These are phyloP conservation scores for Sorex araneus DNA, from an alignment of 2,113 vertebrate genomes.

Conservation along the genomic window DNA sequence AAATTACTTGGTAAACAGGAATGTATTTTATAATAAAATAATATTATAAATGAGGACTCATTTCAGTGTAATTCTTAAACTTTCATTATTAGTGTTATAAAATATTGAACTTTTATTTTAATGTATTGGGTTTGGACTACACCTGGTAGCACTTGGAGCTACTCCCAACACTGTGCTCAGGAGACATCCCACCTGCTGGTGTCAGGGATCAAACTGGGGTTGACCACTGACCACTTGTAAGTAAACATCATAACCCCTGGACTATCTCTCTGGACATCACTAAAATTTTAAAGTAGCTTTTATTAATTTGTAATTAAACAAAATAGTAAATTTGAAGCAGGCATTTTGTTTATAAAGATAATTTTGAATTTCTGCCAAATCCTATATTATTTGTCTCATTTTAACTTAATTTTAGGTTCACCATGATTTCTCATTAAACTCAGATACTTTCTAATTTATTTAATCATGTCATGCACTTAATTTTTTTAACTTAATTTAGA, in stretches of 20 bases:
- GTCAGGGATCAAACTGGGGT: no score
- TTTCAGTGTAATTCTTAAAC: not conserved
- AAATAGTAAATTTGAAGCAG: conserved; percentile 66
- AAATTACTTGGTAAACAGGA: conserved; percentile 5
- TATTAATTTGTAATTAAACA: conserved; percentile 53
- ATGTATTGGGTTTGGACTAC: no score
- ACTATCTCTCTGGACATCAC: not conserved
- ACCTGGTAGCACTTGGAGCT: no score
- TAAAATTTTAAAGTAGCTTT: conserved; percentile 43
- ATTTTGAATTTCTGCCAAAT: conserved; percentile 46
- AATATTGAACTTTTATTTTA: not conserved
- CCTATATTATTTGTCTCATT: conserved; percentile 57
- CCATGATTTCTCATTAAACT: conserved; percentile 52
- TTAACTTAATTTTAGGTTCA: conserved; percentile 70
- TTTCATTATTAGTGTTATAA: conserved; percentile 56
- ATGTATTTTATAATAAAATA: conserved; percentile 48
- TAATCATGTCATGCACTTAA: conserved; percentile 49
- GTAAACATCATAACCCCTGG: no score
- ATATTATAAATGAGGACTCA: conserved; percentile 14
- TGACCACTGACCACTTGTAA: no score
- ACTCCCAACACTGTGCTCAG: no score
- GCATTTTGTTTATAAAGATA: conserved; percentile 47
- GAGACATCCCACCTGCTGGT: no score
- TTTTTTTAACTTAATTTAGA: conserved; percentile 12
- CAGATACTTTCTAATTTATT: conserved; percentile 64